Percentiles rank a stretch among this genome's conserved stretches.
phyloP scores from a whole-genome alignment of 2,888 invertebrate species.

The Coleophora deauratella region DNA sequence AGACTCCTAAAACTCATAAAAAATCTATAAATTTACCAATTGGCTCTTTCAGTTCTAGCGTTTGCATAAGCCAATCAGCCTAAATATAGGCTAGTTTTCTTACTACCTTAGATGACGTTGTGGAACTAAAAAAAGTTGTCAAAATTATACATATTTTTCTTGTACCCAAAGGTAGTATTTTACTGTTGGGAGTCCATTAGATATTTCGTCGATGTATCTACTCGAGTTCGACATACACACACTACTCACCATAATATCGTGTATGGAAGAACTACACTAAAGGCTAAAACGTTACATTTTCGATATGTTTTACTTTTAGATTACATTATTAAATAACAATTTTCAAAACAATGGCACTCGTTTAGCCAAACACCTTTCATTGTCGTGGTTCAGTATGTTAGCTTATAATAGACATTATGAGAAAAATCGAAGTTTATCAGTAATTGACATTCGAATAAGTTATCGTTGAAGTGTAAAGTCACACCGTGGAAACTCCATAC shows the following conservation, averaged over 20 bases:
- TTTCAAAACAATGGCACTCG: constrained; percentile 61
- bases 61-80: too few species aligned
- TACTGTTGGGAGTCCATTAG: too few species aligned
- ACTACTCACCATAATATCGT: constrained; percentile 41
- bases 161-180: too few species aligned
- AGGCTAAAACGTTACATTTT: constrained; percentile 66
- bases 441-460: background rate
- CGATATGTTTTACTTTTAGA: constrained; percentile 65
- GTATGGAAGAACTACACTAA: constrained; percentile 72
- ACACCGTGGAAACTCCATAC: too few species aligned
- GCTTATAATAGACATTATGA: background rate
- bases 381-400: too few species aligned
- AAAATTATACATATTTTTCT: too few species aligned
- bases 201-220: constrained; percentile 32
- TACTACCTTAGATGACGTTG: too few species aligned
- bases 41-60: too few species aligned
- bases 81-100: too few species aligned
- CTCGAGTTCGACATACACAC: constrained; percentile 37
- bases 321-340: constrained; percentile 58
- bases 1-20: too few species aligned
- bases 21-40: too few species aligned
- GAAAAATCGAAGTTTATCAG: background rate
- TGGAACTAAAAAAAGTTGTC: too few species aligned
- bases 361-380: constrained; percentile 34
- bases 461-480: background rate